Base-by-base conservation (phyloP, 2,888 invertebrate species). In the Pediacus dermestoides region DNA sequence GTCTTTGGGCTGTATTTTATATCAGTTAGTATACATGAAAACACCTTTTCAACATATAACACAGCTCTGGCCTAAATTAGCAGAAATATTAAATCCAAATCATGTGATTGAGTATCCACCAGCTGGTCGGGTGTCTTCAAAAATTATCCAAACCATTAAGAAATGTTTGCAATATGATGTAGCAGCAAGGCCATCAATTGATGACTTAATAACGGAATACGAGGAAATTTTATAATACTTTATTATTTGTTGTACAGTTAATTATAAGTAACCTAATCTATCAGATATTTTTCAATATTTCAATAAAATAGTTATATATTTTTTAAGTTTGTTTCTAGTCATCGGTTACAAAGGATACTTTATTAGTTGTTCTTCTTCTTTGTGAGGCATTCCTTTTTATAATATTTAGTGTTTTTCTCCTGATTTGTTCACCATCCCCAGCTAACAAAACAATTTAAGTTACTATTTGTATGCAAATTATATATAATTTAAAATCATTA, bases 1-100 rank as follows among this genome's bases (percentile, higher is more conserved):
- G 97, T 94, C 95, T 0, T 74, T 97, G 50, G 97, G 97, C 12
- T 96, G 95, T 66, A 97, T 97, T 60, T 75, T 97, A 44, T 97
- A 95, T 73, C 82, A 88, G 66, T 74, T 97, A 70, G 80, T 93
- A 23, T 96, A 93, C 67, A 87, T 88, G 1, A 77, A 77, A 55
- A 91, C 94, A 1, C 97, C 97, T 1, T 97, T 95, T 70, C 84
- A 88, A 23, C 84, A 91, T 66, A 80, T 92, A 8, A 50, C 33
- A 3, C 42, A 46, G 11, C 23, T 55, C 3, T 54, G 44, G 48
- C 23, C 40, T 1, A 61, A 59, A 47, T 44, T 61, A 9, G 36
- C 50, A 4, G 47, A 52, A 22, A 59, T 63, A 27, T 39, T 42
- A 13, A 46, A 62, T 42, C 53, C 59, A 6, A 75, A 79, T 38